phyloP scores from a whole-genome alignment of 2,113 vertebrate species.

The Calidris pugnax region DNA sequence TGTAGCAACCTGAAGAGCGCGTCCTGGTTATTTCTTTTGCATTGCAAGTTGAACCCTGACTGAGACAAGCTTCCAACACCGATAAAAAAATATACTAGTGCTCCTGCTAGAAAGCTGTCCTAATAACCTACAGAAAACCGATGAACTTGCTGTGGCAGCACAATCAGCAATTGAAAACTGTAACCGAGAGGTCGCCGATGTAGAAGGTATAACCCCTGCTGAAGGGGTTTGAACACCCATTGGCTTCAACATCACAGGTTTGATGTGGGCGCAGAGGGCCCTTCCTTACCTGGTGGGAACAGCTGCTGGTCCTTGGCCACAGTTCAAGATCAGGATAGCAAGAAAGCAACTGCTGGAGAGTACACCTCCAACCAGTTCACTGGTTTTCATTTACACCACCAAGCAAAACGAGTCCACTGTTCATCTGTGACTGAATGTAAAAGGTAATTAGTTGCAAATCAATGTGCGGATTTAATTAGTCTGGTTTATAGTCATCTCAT shows the following conservation, averaged over 20 bases:
- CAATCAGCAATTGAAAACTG: not conserved
- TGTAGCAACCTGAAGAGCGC: not conserved
- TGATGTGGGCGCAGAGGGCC: not conserved
- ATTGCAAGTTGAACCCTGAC: not conserved
- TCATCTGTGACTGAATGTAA: not conserved
- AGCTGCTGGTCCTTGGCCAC: not conserved
- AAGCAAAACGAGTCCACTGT: not conserved
- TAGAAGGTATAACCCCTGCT: not conserved
- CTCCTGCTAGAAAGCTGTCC: not conserved
- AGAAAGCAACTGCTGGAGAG: not conserved
- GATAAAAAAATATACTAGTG: not conserved
- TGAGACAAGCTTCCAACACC: not conserved
- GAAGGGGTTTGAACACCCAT: not conserved
- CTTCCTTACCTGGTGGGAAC: not conserved
- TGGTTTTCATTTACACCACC: not conserved
- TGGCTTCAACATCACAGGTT: accelerated
- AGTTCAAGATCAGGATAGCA: not conserved
- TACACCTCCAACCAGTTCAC: no score
- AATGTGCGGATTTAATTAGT: not conserved
- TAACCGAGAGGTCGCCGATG: not conserved
- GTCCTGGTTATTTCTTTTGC: not conserved
- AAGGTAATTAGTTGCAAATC: constrained; percentile 15
- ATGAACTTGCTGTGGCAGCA: not conserved
- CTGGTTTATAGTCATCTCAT: not conserved
- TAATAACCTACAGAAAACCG: not conserved